Evolutionary conservation across 2,888 invertebrate species (phyloP), one percentile per base, ranked within the genome.

Genomic region (Volucella inanis): DNA sequence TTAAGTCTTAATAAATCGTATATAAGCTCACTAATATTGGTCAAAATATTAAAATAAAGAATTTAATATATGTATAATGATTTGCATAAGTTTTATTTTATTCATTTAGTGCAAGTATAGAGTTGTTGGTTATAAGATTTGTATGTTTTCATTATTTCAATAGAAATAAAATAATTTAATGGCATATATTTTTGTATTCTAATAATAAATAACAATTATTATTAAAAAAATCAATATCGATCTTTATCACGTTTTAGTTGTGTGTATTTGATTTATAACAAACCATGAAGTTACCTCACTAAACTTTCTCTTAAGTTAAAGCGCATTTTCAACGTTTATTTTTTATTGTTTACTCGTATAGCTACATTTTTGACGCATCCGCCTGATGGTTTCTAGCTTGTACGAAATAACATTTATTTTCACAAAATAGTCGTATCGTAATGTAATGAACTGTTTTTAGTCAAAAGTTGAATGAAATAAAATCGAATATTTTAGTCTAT

Each of bases 181-280:
- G 62, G 57, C 75, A 84, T 75, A 75, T 50, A 54, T 71, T 71
- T 76, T 71, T 62, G 65, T 57, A 59, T 70, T 74, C 57, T 86
- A 77, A 77, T 71, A 80, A 82, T 77, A 86, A 86, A 86, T 85
- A 85, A 85, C 85, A 85, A 76, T 77, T 52, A 86, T 72, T 86
- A 78, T 82, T 78, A 81, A 82, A 76, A 81, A 85, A 82, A 70
- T 86, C 86, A 82, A 77, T 78, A 86, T 81, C 86, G 86, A 68
- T 85, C 81, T 82, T 86, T 78, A 82, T 86, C 77, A 82, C 72
- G 77, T 77, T 86, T 86, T 76, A 71, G 80, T 71, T 74, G 71
- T 71, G 70, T 79, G 67, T 78, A 68, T 68, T 78, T 67, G 49
- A 72, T 72, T 52, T 14, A 52, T 67, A 70, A 80, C 67, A 85